phyloP scores from a whole-genome alignment of 2,797 vertebrate species.

The Bovichtus diacanthus region DNA sequence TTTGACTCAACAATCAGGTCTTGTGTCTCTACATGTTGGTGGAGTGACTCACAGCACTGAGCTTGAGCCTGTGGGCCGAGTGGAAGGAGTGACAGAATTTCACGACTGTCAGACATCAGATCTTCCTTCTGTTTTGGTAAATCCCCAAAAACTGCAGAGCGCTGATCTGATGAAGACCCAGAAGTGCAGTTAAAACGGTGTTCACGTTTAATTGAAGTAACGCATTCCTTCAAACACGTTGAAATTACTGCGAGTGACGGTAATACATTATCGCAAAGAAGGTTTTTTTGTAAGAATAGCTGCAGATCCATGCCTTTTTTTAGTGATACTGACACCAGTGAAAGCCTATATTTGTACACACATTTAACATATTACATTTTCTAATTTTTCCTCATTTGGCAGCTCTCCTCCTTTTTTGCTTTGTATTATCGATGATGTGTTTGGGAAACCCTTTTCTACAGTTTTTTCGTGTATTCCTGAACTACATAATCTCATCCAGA shows the following conservation, averaged over 20 bases:
- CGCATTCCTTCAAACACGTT: not conserved
- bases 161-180: not conserved
- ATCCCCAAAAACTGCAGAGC: not conserved
- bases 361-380: not conserved
- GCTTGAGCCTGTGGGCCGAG: constrained; percentile 59
- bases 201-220: not conserved
- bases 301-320: too few relatives aligned
- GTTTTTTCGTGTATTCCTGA: not conserved
- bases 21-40: constrained; percentile 71
- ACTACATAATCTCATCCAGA: not conserved
- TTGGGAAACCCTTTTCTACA: not conserved
- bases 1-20: constrained; percentile 70
- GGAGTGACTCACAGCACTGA: constrained; percentile 66
- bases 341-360: not conserved
- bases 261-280: not conserved
- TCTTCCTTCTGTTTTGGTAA: constrained; percentile 13
- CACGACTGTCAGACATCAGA: constrained; percentile 29
- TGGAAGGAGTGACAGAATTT: constrained; percentile 75
- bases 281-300: not conserved
- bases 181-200: not conserved
- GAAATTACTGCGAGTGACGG: not conserved
- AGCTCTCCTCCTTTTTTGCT: not conserved
- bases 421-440: not conserved
- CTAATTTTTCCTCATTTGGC: not conserved
- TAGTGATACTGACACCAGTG: not conserved